Evolutionary conservation across 2,797 vertebrate species (phyloP), one percentile per base, ranked within the genome.

Genomic region (Gadopsis bispinosus): DNA sequence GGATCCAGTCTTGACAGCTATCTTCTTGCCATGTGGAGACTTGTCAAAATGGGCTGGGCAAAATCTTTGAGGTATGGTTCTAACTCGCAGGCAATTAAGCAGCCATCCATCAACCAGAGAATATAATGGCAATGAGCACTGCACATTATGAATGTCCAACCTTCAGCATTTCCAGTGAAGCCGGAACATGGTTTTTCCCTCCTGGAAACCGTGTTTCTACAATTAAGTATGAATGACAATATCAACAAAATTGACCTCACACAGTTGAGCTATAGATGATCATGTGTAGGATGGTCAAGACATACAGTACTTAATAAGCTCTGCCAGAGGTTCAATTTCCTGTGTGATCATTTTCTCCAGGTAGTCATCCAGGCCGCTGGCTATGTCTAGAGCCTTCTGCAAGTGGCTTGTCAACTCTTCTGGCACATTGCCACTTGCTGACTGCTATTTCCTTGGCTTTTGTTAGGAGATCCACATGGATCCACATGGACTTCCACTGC

Each of bases 11-110:
- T 76, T 84, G 48, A 92, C 77, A 20, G 4, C 90, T 79, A 96
- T 94, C 92, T 95, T 95, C 92, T 91, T 94, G 39, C 91, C 94
- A 65, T 95, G 91, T 47, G 94, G 92, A 54, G 94, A 96, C 87
- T 78, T 93, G 90, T 93, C 91, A 84, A 93, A 4, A 93, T 66
- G 55, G 93, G 91, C 70, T 93, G 91, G 48, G 91, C 85, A 20
- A 95, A 94, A 61, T 95, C 93, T 87, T 95, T 94, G 56, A 94
- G 92, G 77, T 90, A 94, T 0, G 91, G 85, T 39, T 83, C 93
- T 61, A 93, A 84, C 88, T 94, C 87, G 58, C 92, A 95, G 16
- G 90, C 84, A 17, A 94, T 43, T 77, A 95, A 89, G 48, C 83
- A 83, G 20, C 95, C 93, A 14, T 94, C 90, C 2, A 26, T 26